Evolutionary conservation across 2,888 invertebrate genomes (phyloP).

Genomic region (Busseola fusca): DNA sequence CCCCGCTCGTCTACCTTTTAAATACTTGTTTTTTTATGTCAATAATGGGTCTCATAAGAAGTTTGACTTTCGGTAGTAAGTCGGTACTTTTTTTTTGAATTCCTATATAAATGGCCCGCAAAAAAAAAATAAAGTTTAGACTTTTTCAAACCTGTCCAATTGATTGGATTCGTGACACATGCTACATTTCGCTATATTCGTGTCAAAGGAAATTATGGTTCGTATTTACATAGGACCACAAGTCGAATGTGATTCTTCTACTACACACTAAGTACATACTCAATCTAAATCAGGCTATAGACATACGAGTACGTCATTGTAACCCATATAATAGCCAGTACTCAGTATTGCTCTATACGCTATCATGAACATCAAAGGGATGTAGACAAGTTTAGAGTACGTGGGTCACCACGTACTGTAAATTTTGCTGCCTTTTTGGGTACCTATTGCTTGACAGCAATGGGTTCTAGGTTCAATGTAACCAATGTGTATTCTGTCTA

Average conservation of each 20-base stretch:
- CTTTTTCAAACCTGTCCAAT: not conserved
- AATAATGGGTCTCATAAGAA: not conserved
- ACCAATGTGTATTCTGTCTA: not conserved
- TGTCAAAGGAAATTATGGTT: not conserved
- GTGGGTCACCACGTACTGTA: no score
- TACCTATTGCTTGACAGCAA: no score
- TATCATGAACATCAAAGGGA: slow-evolving; percentile 12
- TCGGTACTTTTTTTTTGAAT: not conserved
- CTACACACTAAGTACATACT: not conserved
- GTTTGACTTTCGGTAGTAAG: not conserved
- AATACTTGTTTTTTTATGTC: not conserved
- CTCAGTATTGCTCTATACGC: not conserved
- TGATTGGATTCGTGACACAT: not conserved
- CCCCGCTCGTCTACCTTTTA: not conserved
- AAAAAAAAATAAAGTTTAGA: not conserved
- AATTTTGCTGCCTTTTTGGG: no score
- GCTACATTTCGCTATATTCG: no score
- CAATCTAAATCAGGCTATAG: not conserved
- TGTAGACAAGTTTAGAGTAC: not conserved
- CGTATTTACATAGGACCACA: not conserved
- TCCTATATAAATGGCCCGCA: not conserved
- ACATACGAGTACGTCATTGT: not conserved
- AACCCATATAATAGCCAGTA: slow-evolving; percentile 2
- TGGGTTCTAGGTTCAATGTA: not conserved
- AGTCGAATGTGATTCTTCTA: not conserved